These are phyloP conservation scores for Oryzaephilus surinamensis DNA, from an alignment of 1,140 invertebrate genomes.

Conservation along the genomic window DNA sequence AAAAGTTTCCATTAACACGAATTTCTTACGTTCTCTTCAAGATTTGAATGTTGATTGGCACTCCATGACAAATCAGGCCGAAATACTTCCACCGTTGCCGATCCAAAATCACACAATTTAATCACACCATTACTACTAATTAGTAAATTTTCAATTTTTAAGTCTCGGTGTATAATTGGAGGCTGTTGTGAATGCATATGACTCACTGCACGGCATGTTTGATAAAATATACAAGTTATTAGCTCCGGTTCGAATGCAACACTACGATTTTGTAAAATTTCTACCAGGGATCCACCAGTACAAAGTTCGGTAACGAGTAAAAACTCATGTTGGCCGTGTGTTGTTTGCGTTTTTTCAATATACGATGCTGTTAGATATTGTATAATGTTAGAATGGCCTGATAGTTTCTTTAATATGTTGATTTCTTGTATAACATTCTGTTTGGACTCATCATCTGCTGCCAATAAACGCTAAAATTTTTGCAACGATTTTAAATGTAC, in stretches of 20 bases:
- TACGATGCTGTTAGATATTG: slow-evolving; percentile 66
- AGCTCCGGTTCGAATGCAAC: slow-evolving; percentile 58
- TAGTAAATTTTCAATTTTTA: slow-evolving; percentile 68
- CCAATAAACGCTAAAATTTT: slow-evolving; percentile 60
- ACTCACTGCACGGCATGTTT: slow-evolving; percentile 78
- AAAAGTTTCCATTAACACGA: not conserved
- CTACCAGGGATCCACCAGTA: slow-evolving; percentile 62
- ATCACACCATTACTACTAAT: slow-evolving; percentile 71
- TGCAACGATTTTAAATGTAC: slow-evolving; percentile 16
- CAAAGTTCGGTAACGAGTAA: slow-evolving; percentile 32
- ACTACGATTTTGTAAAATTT: slow-evolving; percentile 57
- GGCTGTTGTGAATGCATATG: slow-evolving; percentile 87
- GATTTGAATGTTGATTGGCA: slow-evolving; percentile 75
- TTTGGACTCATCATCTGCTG: slow-evolving; percentile 67
- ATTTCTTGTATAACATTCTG: slow-evolving; percentile 68
- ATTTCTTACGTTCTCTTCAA: slow-evolving; percentile 83
- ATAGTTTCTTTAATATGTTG: slow-evolving; percentile 62
- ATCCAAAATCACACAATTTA: slow-evolving; percentile 99
- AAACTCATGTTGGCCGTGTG: slow-evolving; percentile 43
- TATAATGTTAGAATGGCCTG: slow-evolving; percentile 71
- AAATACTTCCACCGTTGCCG: slow-evolving; percentile 77
- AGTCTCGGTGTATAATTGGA: slow-evolving; percentile 86
- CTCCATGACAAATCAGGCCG: slow-evolving; percentile 83
- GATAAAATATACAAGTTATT: slow-evolving; percentile 85
- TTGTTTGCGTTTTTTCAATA: slow-evolving; percentile 56